phyloP scores from a whole-genome alignment of 2,797 vertebrate species.

The Eospalax fontanierii region DNA sequence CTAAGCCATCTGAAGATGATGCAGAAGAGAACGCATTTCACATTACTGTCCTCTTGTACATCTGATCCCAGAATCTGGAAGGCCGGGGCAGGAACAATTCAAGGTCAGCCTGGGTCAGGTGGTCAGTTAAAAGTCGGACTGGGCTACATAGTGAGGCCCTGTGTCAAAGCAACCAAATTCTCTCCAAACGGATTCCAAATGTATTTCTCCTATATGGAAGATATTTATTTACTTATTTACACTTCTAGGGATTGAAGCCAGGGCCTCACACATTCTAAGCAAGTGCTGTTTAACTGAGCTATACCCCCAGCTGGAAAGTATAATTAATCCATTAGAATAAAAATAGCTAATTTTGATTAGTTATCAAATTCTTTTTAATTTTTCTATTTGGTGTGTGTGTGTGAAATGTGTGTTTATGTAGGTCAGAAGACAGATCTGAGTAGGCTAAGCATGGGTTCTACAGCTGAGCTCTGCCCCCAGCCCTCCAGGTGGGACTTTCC shows the following conservation, averaged over 20 bases:
- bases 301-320: background rate
- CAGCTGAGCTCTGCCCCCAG: too few species aligned
- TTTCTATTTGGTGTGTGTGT: too few species aligned
- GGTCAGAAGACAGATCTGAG: background rate
- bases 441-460: background rate
- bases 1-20: background rate
- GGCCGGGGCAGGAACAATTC: too few species aligned
- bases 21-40: background rate
- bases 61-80: background rate
- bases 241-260: background rate
- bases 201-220: slow-evolving; percentile 1
- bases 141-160: too few species aligned
- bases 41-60: background rate
- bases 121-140: background rate
- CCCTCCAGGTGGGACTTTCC: background rate
- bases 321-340: background rate
- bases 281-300: background rate
- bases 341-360: background rate
- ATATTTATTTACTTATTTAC: background rate
- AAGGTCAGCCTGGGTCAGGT: background rate
- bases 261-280: background rate
- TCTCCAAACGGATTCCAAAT: background rate
- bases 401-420: too few species aligned
- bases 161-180: background rate
- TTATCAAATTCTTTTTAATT: background rate